Base-by-base conservation (phyloP, 2,888 invertebrate genomes). In the Zhuqinia jingwanae region DNA sequence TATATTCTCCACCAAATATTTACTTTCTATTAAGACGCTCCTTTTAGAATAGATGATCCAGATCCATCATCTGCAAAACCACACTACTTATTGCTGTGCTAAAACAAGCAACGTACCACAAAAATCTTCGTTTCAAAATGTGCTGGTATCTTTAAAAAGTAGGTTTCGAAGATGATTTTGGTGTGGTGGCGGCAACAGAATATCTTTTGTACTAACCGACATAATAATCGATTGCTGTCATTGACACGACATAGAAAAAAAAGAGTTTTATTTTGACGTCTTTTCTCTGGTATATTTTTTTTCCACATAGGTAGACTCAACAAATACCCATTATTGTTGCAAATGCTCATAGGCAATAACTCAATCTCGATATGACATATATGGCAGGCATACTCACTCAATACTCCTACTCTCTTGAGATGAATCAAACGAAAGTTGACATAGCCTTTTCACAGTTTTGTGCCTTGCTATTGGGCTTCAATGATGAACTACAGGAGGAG, bases 371-470 rank as follows among this genome's bases (percentile, higher is more conserved):
- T 22, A 0, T 45, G 22, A 42, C 68, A 68, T 45, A 68, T 45
- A 68, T 42, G 68, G 68, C 22, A 68, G 17, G 68, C 22, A 68
- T 68, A 45, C 22, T 13, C 68, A 11, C 68, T 20, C 30, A 10
- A 45, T 22, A 68, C 42, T 45, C 45, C 45, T 22, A n/a, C 68
- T 45, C 45, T 68, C 68, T 68, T 68, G 68, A 68, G 45, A 68
- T 68, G 45, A 68, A 68, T 68, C 68, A 68, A 68, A 42, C 45
- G 42, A 45, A n/a, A n/a, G n/a, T n/a, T n/a, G n/a, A n/a, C n/a
- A n/a, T n/a, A n/a, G n/a, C n/a, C n/a, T n/a, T n/a, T n/a, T n/a
- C n/a, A n/a, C n/a, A n/a, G n/a, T n/a, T n/a, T n/a, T n/a, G n/a
- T n/a, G n/a, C n/a, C n/a, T n/a, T n/a, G n/a, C n/a, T n/a, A n/a